These are phyloP conservation scores for Conus ventricosus DNA, from an alignment of 1,140 invertebrate genomes.

Conservation along the genomic window DNA sequence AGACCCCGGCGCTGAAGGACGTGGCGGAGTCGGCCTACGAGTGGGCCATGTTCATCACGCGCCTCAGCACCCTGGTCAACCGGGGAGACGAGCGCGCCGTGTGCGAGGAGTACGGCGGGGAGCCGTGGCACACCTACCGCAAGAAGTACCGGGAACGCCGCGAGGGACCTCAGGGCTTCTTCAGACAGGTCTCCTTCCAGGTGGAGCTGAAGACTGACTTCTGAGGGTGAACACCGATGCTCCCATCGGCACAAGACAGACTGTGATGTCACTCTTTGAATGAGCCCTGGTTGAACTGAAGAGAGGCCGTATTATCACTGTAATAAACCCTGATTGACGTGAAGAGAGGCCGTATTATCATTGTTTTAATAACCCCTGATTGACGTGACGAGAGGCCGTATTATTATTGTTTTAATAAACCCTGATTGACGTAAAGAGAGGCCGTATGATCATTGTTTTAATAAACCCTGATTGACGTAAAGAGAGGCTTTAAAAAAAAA, in stretches of 20 bases:
- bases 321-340: no score
- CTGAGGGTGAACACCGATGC: background rate
- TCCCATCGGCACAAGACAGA: background rate
- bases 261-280: no score
- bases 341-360: no score
- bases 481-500: background rate
- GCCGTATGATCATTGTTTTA: no score
- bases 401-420: no score
- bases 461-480: no score
- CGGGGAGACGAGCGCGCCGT: constrained; percentile 26
- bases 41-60: constrained; percentile 37
- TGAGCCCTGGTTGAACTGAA: no score
- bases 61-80: constrained; percentile 12
- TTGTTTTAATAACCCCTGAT: no score
- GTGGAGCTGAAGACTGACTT: constrained; percentile 26
- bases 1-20: constrained; percentile 35
- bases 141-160: constrained; percentile 34
- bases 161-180: constrained; percentile 19
- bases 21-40: constrained; percentile 35
- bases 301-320: no score
- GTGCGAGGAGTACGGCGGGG: constrained; percentile 43
- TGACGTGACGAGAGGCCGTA: background rate
- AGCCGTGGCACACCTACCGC: constrained; percentile 46
- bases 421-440: no score
- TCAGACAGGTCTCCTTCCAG: constrained; percentile 35